Base-by-base conservation (phyloP, 2,888 invertebrate species). In the Andrena dorsata region DNA sequence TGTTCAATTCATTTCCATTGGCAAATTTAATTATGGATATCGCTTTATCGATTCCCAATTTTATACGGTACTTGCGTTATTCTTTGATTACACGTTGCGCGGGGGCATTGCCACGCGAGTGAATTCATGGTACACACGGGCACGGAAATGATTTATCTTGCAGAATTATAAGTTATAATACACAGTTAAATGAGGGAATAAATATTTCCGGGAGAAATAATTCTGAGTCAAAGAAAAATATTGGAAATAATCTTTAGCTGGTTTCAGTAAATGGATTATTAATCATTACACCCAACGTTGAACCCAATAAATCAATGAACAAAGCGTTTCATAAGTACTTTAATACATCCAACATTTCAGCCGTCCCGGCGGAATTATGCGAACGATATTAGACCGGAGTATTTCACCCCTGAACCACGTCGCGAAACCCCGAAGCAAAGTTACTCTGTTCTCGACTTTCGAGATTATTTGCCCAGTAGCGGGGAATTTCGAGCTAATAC, bases 1-100 rank as follows among this genome's bases (percentile, higher is more conserved):
- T 61, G 66, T 66, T 53, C 71, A 23, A 65, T 70, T 77, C 65
- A 35, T 71, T 77, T 58, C 68, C 20, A 68, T 78, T 63, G 78
- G 68, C 26, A 28, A 35, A 76, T 63, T 76, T 79, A 79, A 76
- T 79, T 79, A 76, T 49, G 16, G 10, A 10, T 56, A n/a, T 4
- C 28, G 47, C 28, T 66, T 61, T 76, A 76, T 70, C 80, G 65
- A 61, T 53, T 71, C 20, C 16, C 71, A 60, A 70, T 76, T 58
- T 53, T 23, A 13, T 63, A n/a, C 20, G 56, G 10, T 53, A 35
- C n/a, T 35, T 4, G 10, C 35, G 8, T 13, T 35, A 10, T 10
- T 20, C 20, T 20, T n/a, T 13, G 41, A 63, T 63, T 41, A 23
- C 20, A 8, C 41, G 35, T 35, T 41, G 28, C 23, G 26, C 16